Conservation (phyloP, 2,888 invertebrate species). For the Lasiommata megera region DNA sequence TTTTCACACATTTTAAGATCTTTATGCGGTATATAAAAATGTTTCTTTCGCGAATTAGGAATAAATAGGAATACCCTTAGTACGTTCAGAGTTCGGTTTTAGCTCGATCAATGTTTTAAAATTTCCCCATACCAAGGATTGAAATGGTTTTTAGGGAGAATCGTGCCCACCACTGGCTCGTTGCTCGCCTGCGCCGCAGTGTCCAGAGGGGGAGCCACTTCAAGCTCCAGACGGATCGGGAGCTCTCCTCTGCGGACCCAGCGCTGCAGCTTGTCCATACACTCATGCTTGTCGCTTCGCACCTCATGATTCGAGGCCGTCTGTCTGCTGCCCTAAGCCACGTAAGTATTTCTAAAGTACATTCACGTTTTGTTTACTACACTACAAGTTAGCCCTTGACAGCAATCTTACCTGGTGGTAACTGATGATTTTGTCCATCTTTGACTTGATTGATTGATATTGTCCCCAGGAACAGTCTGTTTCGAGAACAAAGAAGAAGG, state of each 20-base stretch:
- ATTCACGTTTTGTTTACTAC: no score
- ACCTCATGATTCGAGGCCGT: constrained; percentile 87
- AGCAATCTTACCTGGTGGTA: no score
- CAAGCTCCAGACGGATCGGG: constrained; percentile 71
- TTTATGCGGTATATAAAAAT: no score
- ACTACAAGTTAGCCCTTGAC: no score
- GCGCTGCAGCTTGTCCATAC: constrained; percentile 89
- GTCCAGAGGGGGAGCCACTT: constrained; percentile 60
- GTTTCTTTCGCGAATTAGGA: no score
- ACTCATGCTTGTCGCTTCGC: constrained; percentile 92
- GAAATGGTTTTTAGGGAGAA: constrained; percentile 67
- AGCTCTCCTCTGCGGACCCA: constrained; percentile 86
- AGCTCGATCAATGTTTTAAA: no score
- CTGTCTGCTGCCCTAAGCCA: constrained; percentile 94
- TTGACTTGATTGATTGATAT: neutral
- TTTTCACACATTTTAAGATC: no score
- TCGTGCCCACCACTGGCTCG: constrained; percentile 91
- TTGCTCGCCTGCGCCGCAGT: constrained; percentile 83
- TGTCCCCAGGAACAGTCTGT: constrained; percentile 86
- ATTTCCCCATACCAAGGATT: no score
- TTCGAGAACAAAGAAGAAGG: constrained; percentile 87
- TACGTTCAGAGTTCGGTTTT: no score
- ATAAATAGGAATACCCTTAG: no score
- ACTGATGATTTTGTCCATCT: no score
- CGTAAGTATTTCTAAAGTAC: constrained; percentile 68